Evolutionary conservation across 2,888 invertebrate genomes (phyloP), one percentile per base, ranked within the genome.

Genomic region (Idaea biselata): DNA sequence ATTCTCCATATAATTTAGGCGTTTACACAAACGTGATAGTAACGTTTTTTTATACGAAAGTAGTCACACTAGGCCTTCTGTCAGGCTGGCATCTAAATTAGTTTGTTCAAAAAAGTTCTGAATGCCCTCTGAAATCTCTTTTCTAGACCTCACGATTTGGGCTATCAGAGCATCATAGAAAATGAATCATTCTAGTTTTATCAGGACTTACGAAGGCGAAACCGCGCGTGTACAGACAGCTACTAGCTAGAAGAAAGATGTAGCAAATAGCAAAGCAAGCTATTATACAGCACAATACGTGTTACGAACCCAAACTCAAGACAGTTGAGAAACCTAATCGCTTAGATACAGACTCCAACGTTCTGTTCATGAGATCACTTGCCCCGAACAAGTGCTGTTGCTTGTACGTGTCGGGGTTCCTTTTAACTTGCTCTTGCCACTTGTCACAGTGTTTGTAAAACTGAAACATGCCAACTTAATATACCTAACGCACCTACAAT

Each of bases 361-460:
- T 93, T 56, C 92, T 82, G 67, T 89, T 87, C 92, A 96, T 94
- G 77, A 93, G 86, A 63, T 83, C 75, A 76, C 94, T 93, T 60
- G 86, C 79, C 60, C 89, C 83, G 84, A 95, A 95, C 73, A 91
- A 83, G 55, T 82, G 83, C 76, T 89, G 87, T 83, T 96, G 95
- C 76, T 81, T 81, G 77, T 93, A 92, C 62, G 95, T 93, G 62
- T 88, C 86, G 63, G 94, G 93, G 88, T 96, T 96, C 81, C 94
- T 94, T 83, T 96, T 94, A 69, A 96, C 94, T 86, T 95, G 94
- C 77, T 86, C 88, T 84, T 89, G 91, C 96, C 96, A 96, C 81
- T 93, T 94, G 75, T 93, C 88, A 91, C 96, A 96, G 73, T 94
- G 91, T 92, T 96, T 96, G 91, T 96, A 96, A 93, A 96, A 96